phyloP scores from a whole-genome alignment of 2,113 vertebrate genomes.

The Phrynosoma platyrhinos region DNA sequence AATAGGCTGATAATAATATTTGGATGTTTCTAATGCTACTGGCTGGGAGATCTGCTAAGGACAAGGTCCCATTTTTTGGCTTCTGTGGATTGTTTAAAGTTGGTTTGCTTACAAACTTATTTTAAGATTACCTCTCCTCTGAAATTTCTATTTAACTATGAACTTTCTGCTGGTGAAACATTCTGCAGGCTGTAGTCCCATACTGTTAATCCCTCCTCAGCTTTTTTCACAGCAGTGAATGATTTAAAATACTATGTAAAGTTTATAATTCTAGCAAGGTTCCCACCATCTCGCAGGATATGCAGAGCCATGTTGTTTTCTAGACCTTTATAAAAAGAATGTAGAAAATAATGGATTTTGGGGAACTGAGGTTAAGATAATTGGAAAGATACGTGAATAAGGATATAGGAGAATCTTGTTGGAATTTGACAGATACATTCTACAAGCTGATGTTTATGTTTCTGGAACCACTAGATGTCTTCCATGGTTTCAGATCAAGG shows the following conservation, averaged over 20 bases:
- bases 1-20: background rate
- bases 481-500: conserved; percentile 40
- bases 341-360: background rate
- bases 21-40: conserved; percentile 5
- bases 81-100: background rate
- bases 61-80: background rate
- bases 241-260: background rate
- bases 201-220: background rate
- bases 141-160: background rate
- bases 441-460: background rate
- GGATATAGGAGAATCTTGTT: background rate
- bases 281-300: background rate
- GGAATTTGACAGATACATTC: background rate
- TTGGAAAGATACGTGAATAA: background rate
- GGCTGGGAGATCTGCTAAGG: background rate
- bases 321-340: background rate
- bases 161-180: background rate
- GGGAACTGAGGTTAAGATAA: background rate
- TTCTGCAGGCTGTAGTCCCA: background rate
- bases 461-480: conserved; percentile 41
- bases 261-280: background rate
- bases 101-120: rapidly evolving
- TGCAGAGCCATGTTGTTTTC: background rate
- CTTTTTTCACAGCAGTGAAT: background rate
- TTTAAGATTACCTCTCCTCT: conserved; percentile 4